phyloP scores from a whole-genome alignment of 2,888 invertebrate genomes.

The Melitaea athalia region DNA sequence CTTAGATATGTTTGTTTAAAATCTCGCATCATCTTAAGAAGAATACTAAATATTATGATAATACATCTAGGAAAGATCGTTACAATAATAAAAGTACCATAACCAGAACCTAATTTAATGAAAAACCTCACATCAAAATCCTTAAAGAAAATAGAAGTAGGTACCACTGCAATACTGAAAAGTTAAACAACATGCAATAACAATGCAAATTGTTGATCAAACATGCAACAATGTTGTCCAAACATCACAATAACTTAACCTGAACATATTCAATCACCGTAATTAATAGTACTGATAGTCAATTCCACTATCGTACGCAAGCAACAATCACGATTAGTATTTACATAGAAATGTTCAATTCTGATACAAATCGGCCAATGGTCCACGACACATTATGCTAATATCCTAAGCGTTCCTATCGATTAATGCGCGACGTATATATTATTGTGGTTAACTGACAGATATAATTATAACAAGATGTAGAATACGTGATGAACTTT shows the following conservation, averaged over 20 bases:
- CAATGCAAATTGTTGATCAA: constrained; percentile 22
- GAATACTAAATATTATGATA: no score
- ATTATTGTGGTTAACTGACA: not conserved
- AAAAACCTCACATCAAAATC: no score
- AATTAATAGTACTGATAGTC: constrained; percentile 37
- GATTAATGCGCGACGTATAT: constrained; percentile 36
- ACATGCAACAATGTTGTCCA: constrained; percentile 24
- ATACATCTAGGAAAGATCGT: no score
- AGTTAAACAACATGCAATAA: constrained; percentile 3
- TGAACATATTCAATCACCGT: constrained; percentile 38
- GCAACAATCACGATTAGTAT: constrained; percentile 48
- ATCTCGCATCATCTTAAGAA: no score
- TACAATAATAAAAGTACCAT: no score
- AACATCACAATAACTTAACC: constrained; percentile 25
- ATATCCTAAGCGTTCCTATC: constrained; percentile 42
- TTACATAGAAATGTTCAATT: constrained; percentile 52
- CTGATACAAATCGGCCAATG: constrained; percentile 53
- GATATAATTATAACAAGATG: no score
- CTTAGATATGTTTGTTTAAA: no score
- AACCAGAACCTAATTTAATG: no score
- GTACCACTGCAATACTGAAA: not conserved
- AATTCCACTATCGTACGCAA: constrained; percentile 33
- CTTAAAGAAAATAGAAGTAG: not conserved
- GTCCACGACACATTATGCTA: constrained; percentile 50
- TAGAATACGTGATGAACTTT: not conserved